Conservation (phyloP, 2,888 invertebrate genomes). For the Agrochola litura region DNA sequence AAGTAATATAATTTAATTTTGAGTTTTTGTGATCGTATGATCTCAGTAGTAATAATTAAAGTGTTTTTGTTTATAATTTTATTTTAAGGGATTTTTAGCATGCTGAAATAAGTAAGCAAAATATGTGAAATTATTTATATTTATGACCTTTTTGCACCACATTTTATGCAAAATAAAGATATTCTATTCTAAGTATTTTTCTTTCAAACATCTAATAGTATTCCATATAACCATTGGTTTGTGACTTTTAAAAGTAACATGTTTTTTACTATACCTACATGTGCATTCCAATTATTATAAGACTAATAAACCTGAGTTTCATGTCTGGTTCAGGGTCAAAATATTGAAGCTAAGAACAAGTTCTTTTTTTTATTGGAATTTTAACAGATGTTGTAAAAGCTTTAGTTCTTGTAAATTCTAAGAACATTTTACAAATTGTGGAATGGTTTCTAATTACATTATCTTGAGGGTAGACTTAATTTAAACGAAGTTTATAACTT, state of each 20-base stretch:
- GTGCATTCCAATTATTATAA: slow-evolving; percentile 17
- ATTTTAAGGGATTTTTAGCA: neutral
- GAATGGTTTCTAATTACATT: slow-evolving; percentile 6
- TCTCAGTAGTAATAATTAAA: neutral
- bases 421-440: slow-evolving; percentile 1
- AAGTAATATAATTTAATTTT: no score
- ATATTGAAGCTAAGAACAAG: neutral
- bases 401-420: neutral
- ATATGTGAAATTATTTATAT: neutral
- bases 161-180: no score
- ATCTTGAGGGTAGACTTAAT: slow-evolving; percentile 58
- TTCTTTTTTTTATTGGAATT: neutral
- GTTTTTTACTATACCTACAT: slow-evolving; percentile 19
- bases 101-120: neutral
- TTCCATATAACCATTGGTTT: neutral
- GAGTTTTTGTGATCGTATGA: no score
- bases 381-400: neutral
- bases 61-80: neutral
- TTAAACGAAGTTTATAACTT: slow-evolving; percentile 25
- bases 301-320: neutral
- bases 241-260: neutral
- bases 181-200: neutral
- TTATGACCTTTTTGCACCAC: no score
- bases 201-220: neutral
- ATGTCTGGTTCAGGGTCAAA: slow-evolving; percentile 17